Conservation (phyloP, 30 jellyfish, hydroid and myxozoan genomes). For the Morbakka virulenta region DNA sequence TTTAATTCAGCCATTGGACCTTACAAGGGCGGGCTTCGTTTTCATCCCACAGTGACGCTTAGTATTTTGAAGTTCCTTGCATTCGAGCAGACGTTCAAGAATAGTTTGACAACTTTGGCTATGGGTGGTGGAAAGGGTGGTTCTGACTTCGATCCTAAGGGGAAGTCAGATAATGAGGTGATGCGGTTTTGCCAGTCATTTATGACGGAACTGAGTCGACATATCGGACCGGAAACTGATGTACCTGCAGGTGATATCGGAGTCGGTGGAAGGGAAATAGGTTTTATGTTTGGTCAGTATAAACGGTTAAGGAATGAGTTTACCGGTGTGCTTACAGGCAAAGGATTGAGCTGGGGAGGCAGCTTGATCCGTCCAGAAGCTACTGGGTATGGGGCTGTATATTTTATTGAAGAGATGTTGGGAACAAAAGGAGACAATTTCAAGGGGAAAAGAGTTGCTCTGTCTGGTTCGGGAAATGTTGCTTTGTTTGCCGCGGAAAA, state of each 20-base stretch:
- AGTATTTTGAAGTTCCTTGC: constrained; percentile 85
- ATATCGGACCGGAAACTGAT: constrained; percentile 82
- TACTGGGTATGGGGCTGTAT: constrained; percentile 91
- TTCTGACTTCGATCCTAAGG: constrained; percentile 80
- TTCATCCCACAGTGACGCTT: constrained; percentile 84
- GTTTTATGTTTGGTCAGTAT: constrained; percentile 86
- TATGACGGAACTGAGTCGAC: constrained; percentile 76
- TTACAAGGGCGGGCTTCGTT: constrained; percentile 88
- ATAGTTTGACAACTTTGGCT: constrained; percentile 79
- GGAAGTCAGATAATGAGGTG: constrained; percentile 82
- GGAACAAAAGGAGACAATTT: constrained; percentile 35
- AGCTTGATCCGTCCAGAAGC: constrained; percentile 93
- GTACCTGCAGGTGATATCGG: constrained; percentile 96
- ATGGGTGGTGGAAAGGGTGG: constrained; percentile 99
- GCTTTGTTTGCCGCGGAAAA: constrained; percentile 84
- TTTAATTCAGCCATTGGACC: constrained; percentile 95
- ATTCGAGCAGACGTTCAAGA: constrained; percentile 79
- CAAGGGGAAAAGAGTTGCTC: constrained; percentile 56
- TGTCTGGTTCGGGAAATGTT: constrained; percentile 92
- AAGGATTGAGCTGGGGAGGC: constrained; percentile 90
- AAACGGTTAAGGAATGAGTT: constrained; percentile 73
- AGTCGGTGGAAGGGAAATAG: constrained; percentile 92
- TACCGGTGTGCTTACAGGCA: constrained; percentile 88
- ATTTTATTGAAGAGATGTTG: constrained; percentile 62
- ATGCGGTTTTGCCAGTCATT: constrained; percentile 93